Conservation (phyloP, 2,113 vertebrate species). For the Panthera uncia region DNA sequence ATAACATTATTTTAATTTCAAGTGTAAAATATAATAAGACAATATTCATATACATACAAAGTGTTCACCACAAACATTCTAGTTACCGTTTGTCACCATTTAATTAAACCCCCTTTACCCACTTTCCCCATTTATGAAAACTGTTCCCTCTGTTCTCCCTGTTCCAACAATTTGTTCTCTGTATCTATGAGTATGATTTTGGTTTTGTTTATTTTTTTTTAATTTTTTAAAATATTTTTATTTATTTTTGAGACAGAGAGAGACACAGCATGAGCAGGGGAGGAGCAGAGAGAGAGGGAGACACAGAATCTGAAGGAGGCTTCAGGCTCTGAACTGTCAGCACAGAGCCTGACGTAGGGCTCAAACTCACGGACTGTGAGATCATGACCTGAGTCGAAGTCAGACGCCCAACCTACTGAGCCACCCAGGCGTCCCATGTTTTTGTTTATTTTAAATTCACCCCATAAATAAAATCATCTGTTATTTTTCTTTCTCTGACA, state of each 20-base stretch:
- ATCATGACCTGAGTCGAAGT: no score
- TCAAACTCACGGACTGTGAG: no score
- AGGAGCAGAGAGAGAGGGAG: no score
- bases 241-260: no score
- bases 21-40: not conserved
- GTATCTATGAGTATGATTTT: not conserved
- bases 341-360: no score
- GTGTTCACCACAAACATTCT: not conserved
- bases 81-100: not conserved
- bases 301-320: no score
- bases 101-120: not conserved
- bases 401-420: no score
- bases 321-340: no score
- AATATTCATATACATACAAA: not conserved
- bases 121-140: not conserved
- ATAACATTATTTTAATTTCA: not conserved
- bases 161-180: not conserved
- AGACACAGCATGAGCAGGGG: no score
- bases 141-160: not conserved
- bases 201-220: no score
- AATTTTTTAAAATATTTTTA: no score
- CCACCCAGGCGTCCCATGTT: no score
- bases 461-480: not conserved
- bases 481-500: not conserved
- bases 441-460: not conserved